Evolutionary conservation across 2,888 invertebrate species (phyloP).

Genomic region (Acrobasis suavella): DNA sequence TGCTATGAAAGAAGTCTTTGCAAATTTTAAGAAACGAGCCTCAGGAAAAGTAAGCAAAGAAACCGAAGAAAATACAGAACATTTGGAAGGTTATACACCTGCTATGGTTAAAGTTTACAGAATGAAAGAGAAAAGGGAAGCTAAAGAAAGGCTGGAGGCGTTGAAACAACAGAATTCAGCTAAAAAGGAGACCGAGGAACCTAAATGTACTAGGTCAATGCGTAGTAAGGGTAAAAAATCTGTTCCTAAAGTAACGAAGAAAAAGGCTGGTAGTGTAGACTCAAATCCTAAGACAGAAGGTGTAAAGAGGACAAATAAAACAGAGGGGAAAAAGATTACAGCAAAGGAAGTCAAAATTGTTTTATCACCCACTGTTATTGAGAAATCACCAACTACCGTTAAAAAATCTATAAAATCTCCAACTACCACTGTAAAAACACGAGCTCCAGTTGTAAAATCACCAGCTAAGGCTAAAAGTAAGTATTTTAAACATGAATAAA

Average conservation of each 20-base stretch:
- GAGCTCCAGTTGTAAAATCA: constrained; percentile 36
- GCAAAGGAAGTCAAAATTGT: constrained; percentile 42
- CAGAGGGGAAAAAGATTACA: constrained; percentile 38
- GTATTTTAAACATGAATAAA: constrained; percentile 29
- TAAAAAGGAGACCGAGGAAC: constrained; percentile 39
- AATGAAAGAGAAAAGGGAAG: constrained; percentile 72
- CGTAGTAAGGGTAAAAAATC: constrained; percentile 29
- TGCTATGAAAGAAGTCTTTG: constrained; percentile 87
- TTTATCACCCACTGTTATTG: constrained; percentile 27
- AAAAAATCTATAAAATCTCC: too few relatives aligned
- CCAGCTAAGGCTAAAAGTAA: constrained; percentile 44
- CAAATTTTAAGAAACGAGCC: constrained; percentile 82
- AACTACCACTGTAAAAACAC: too few relatives aligned
- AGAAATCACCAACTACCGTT: not conserved
- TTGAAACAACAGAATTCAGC: constrained; percentile 45
- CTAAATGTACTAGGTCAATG: constrained; percentile 57
- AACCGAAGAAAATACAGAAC: constrained; percentile 45
- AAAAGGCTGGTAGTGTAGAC: constrained; percentile 41
- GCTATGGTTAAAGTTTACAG: constrained; percentile 80
- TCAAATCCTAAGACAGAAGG: constrained; percentile 35
- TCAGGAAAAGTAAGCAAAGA: constrained; percentile 57
- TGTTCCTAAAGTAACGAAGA: constrained; percentile 40
- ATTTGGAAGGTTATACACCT: constrained; percentile 75
- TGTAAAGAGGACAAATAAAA: constrained; percentile 37
- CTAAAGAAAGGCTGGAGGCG: constrained; percentile 60